Evolutionary conservation across 2,888 invertebrate species (phyloP).

Genomic region (Cotesia congregata): DNA sequence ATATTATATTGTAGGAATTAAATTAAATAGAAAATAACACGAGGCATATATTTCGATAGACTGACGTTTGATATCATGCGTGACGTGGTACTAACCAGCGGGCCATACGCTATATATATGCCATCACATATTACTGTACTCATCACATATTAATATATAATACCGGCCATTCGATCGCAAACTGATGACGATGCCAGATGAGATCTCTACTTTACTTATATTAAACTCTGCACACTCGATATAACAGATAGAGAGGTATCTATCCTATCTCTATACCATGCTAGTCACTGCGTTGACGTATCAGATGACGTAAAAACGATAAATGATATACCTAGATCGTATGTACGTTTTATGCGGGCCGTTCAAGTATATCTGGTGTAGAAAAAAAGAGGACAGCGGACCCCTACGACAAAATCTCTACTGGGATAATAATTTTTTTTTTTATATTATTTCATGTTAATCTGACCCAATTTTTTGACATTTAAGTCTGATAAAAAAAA

Average conservation of each 20-base stretch:
- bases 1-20: too few relatives aligned
- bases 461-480: too few relatives aligned
- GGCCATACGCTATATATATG: background rate
- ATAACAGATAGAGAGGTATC: too few relatives aligned
- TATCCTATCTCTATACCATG: background rate
- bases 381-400: too few relatives aligned
- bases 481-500: too few relatives aligned
- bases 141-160: background rate
- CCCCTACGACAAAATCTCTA: too few relatives aligned
- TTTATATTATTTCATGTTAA: too few relatives aligned
- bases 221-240: too few relatives aligned
- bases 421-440: too few relatives aligned
- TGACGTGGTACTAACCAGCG: background rate
- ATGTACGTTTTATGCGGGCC: background rate
- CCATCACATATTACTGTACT: background rate
- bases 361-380: background rate
- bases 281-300: background rate
- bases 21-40: too few relatives aligned
- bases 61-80: conserved; percentile 1
- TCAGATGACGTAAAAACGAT: background rate
- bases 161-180: background rate
- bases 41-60: background rate
- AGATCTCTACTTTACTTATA: background rate
- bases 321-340: background rate
- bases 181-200: conserved; percentile 11